Base-by-base conservation (phyloP, 2,113 vertebrate species). In the Chroicocephalus ridibundus region DNA sequence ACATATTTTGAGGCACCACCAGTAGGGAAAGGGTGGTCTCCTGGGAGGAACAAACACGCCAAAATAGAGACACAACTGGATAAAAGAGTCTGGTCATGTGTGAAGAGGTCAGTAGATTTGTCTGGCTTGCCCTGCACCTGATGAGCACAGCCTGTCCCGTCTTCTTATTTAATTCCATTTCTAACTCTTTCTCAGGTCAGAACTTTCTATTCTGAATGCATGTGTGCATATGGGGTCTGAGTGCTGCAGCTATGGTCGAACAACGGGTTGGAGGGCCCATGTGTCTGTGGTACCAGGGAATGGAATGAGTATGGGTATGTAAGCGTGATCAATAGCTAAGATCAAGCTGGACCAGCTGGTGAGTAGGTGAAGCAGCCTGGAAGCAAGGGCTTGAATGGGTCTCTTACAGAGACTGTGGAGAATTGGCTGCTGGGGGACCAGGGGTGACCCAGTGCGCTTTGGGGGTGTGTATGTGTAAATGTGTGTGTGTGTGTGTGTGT, bases 271-370 rank as follows among this genome's bases (percentile, higher is more conserved):
- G 29, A 80, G 13, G 16, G 9, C 38, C 6, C 7, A 20, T 11
- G 34, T n/a, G 11, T 24, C 15, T 6, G 1, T 15, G 24, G 15
- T 15, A 21, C 38, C 24, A 54, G 46, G 16, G 74, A 80, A 54
- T 5, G 2, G 17, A 57, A 3, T 0, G 4, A 34, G 2, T 25
- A 24, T 40, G 27, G 38, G 19, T 66, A 11, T 66, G 32, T 13
- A 58, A 25, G 16, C 15, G 20, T n/a, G 29, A n/a, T 52, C 0
- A 3, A 24, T 52, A 52, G 32, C 14, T 22, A 58, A 71, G 19
- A 25, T 34, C 36, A 71, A 79, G 21, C 15, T 47, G 38, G 34
- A 46, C 6, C 20, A 40, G 11, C 29, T 40, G 24, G 9, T n/a
- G 19, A 51, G 18, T 25, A 57, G 18, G 7, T 20, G 20, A 87